Evolutionary conservation across 2,888 invertebrate genomes (phyloP).

Genomic region (Synergus itoensis): DNA sequence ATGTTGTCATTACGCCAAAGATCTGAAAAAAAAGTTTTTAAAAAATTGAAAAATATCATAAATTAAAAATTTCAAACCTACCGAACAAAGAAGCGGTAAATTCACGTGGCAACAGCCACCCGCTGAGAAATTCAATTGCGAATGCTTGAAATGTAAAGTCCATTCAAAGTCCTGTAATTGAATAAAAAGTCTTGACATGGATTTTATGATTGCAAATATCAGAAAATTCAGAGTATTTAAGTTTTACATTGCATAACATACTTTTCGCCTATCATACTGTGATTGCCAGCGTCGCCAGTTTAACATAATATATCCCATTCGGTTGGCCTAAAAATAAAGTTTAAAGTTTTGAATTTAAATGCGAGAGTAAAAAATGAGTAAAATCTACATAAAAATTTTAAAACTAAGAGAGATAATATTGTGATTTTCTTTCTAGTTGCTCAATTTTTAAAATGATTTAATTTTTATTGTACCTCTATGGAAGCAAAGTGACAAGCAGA

Average conservation of each 20-base stretch:
- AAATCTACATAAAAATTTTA: no score
- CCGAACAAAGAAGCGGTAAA: conserved; percentile 69
- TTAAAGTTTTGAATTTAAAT: no score
- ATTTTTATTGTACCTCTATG: conserved; percentile 59
- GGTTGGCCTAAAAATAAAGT: conserved; percentile 67
- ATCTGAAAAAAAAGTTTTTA: conserved; percentile 61
- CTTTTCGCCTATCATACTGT: not conserved
- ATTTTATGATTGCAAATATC: no score
- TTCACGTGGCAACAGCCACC: conserved; percentile 73
- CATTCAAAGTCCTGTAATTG: no score
- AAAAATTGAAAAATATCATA: no score
- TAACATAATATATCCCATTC: conserved; percentile 63
- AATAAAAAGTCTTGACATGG: no score
- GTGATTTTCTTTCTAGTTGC: not conserved
- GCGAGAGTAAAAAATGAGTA: not conserved
- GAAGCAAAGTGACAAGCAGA: conserved; percentile 65
- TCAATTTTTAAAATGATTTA: not conserved
- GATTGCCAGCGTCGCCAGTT: conserved; percentile 59
- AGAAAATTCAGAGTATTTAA: no score
- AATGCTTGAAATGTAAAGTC: no score
- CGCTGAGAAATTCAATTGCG: no score
- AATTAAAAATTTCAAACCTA: conserved; percentile 57
- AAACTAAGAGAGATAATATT: no score
- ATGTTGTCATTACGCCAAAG: conserved; percentile 66
- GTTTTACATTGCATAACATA: not conserved